Conservation (phyloP, 2,797 vertebrate species). For the Sebastes itinus region DNA sequence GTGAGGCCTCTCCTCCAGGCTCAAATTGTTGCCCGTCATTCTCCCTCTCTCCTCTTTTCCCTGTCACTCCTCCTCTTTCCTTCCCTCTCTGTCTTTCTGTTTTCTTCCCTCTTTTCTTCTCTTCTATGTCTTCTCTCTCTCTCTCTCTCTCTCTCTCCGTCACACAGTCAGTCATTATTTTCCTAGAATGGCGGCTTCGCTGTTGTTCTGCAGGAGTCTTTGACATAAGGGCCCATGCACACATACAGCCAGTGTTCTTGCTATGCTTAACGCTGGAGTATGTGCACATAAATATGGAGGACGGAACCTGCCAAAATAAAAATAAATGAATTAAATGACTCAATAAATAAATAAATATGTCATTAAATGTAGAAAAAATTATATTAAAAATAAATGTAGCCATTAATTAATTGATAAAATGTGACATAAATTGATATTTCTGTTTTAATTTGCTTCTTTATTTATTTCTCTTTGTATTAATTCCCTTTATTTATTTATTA, state of each 20-base stretch:
- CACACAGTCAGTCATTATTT: slow-evolving; percentile 34
- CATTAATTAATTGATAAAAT: too few relatives aligned
- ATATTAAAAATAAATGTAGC: too few relatives aligned
- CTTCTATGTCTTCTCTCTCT: background rate
- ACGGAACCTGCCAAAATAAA: too few relatives aligned
- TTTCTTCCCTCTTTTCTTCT: background rate
- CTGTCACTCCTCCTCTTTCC: background rate
- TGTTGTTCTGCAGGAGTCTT: slow-evolving; percentile 13
- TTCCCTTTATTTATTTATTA: too few relatives aligned
- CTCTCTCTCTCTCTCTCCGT: background rate
- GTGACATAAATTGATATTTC: too few relatives aligned
- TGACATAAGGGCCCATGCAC: background rate
- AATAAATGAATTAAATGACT: too few relatives aligned
- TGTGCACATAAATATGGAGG: background rate
- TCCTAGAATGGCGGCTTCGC: background rate
- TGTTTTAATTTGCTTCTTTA: too few relatives aligned
- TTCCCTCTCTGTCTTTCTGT: background rate
- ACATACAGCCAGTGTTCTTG: background rate
- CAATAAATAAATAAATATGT: too few relatives aligned
- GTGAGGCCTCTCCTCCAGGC: slow-evolving; percentile 51
- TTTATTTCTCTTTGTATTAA: too few relatives aligned
- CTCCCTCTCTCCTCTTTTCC: slow-evolving; percentile 9
- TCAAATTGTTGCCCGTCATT: slow-evolving; percentile 51
- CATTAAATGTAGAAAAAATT: too few relatives aligned
- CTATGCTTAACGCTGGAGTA: background rate